Percentiles rank a stretch among this genome's conserved stretches.
Evolutionary conservation across 2,888 invertebrate genomes (phyloP).

Genomic region (Platypus cylindrus): DNA sequence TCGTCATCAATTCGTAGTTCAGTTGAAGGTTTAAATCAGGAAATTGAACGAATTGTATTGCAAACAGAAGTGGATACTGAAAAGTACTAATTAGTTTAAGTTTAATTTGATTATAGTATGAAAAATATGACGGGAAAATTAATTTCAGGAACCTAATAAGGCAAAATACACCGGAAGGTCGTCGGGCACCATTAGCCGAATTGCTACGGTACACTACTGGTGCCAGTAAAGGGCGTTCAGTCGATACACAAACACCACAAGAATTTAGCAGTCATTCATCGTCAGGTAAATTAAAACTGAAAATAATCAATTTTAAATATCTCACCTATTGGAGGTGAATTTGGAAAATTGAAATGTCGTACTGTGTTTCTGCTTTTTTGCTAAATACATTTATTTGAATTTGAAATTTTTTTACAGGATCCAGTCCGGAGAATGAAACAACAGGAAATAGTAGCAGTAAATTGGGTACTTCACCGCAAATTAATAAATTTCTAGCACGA

Average conservation of each 20-base stretch:
- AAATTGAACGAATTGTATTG: constrained; percentile 69
- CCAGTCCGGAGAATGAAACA: constrained; percentile 62
- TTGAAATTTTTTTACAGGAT: constrained; percentile 37
- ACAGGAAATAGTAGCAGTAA: too few species aligned
- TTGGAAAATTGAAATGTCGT: background rate
- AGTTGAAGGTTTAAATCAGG: constrained; percentile 77
- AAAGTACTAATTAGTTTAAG: too few species aligned
- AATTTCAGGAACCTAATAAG: constrained; percentile 25
- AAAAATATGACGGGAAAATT: background rate
- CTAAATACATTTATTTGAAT: background rate
- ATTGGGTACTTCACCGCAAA: constrained; percentile 70
- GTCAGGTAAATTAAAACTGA: constrained; percentile 41
- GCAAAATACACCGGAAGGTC: constrained; percentile 72
- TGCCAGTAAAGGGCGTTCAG: constrained; percentile 43
- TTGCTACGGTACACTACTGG: constrained; percentile 40
- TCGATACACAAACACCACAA: constrained; percentile 72
- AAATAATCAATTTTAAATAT: too few species aligned
- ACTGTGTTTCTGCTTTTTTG: background rate
- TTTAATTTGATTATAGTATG: too few species aligned
- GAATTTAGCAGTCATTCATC: constrained; percentile 52
- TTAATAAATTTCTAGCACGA: constrained; percentile 71
- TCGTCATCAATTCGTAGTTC: constrained; percentile 70
- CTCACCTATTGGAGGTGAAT: background rate
- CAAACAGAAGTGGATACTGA: background rate
- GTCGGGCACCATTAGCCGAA: constrained; percentile 72